Base-by-base conservation (phyloP, 2,797 vertebrate species). In the Botia kubotai region DNA sequence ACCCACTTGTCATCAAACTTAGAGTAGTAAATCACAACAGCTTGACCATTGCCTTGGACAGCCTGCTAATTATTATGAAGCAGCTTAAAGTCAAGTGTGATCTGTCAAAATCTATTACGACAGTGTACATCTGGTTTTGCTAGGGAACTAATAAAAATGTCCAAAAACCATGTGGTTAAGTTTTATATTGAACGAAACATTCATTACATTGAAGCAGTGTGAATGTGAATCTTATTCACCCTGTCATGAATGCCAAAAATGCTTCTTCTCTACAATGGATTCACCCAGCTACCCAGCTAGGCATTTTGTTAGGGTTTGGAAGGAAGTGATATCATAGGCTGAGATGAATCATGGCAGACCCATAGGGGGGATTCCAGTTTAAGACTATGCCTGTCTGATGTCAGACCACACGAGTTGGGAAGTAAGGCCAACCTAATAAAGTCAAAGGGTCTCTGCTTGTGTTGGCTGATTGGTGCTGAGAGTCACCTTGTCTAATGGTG, bases 271-370 rank as follows among this genome's bases (percentile, higher is more conserved):
- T 80, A 84, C 79, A 86, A 76, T 86, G 87, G 90, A 89, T 91
- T 92, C 92, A 91, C 91, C 91, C 86, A 92, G 93, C 92, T 93
- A 93, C 91, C 86, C 79, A 36, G 23, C 23, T 26, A 26, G 73
- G 52, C 88, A 62, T 91, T 92, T 84, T 93, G 90, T 93, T 92
- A 86, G 89, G 88, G 85, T 89, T 88, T 84, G 88, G 87, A 87
- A 84, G 91, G 89, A 91, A 91, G 90, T 93, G 92, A 94, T 92
- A 91, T 93, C 91, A 88, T 85, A 87, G 79, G 74, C 76, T 71
- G 21, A 65, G 72, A 77, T 88, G 87, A 90, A 77, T 92, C 90
- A 92, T 84, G 69, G 84, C 78, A 55, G 73, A 86, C 86, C 80
- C 33, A 3, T 81, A 83, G 71, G 85, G 36, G 86, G 84, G 88